Conservation (phyloP, 2,888 invertebrate genomes). For the Torymus tubicola region DNA sequence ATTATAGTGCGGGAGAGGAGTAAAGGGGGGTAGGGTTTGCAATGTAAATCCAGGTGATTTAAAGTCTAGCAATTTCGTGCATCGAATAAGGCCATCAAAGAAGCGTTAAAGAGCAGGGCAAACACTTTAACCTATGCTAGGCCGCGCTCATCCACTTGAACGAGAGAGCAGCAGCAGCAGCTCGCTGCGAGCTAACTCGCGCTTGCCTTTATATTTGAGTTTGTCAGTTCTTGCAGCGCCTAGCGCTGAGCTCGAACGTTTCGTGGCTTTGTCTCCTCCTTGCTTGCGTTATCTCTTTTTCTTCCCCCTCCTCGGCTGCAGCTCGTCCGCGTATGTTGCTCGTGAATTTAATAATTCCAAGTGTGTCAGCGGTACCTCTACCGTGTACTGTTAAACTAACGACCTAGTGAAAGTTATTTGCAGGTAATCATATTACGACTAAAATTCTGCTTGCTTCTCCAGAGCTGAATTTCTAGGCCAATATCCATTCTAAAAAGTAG, state of each 20-base stretch:
- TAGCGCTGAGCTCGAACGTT: not conserved
- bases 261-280: conserved; percentile 26
- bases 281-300: no score
- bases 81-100: conserved; percentile 46
- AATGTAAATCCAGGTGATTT: conserved; percentile 42
- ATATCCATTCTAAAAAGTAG: conserved; percentile 12
- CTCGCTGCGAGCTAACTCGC: not conserved
- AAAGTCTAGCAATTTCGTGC: conserved; percentile 35
- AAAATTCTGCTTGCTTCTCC: conserved; percentile 1
- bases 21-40: conserved; percentile 3
- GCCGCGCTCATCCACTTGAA: conserved; percentile 35
- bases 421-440: conserved; percentile 23
- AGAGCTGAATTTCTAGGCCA: not conserved
- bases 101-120: conserved; percentile 52
- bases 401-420: conserved; percentile 33
- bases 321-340: no score
- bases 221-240: conserved; percentile 25
- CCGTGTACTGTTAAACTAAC: conserved; percentile 15
- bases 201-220: conserved; percentile 38
- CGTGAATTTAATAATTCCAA: conserved; percentile 57
- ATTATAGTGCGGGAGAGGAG: not conserved
- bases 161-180: not conserved
- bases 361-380: conserved; percentile 44
- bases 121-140: conserved; percentile 38
- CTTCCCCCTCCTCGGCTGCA: no score